These are phyloP conservation scores for Griposia aprilina DNA, from an alignment of 2,888 invertebrate species.

Conservation along the genomic window DNA sequence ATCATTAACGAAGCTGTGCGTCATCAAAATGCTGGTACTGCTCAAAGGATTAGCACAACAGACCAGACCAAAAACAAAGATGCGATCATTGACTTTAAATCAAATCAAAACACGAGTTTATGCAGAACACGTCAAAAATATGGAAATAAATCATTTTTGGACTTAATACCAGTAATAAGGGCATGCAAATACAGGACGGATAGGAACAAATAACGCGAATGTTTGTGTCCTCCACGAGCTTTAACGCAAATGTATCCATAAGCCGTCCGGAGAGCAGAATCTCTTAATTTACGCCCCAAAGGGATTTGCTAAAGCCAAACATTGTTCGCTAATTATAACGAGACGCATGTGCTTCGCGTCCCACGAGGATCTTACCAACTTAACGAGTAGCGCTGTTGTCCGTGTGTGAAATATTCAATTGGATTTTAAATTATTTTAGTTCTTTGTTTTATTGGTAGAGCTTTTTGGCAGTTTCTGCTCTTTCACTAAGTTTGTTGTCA, in stretches of 20 bases:
- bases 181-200: constrained; percentile 75
- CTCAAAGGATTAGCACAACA: constrained; percentile 24
- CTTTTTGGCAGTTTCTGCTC: neutral
- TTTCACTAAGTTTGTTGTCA: neutral
- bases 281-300: constrained; percentile 91
- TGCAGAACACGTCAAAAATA: constrained; percentile 63
- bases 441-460: constrained; percentile 18
- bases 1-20: constrained; percentile 33
- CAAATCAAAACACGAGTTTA: constrained; percentile 61
- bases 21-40: constrained; percentile 17
- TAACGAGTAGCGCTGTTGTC: constrained; percentile 78
- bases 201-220: constrained; percentile 73
- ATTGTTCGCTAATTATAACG: constrained; percentile 91
- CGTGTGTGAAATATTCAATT: constrained; percentile 61
- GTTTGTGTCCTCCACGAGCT: constrained; percentile 74
- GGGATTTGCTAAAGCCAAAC: constrained; percentile 90
- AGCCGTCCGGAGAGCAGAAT: constrained; percentile 85
- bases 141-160: constrained; percentile 73
- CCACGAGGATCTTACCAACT: constrained; percentile 87
- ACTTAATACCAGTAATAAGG: constrained; percentile 71
- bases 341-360: constrained; percentile 86
- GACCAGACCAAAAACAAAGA: constrained; percentile 22
- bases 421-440: constrained; percentile 51
- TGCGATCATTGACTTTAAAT: constrained; percentile 29
- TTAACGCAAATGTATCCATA: constrained; percentile 86